Evolutionary conservation across 1,140 invertebrate species (phyloP), one percentile per base, ranked within the genome.

Genomic region (Sitodiplosis mosellana): DNA sequence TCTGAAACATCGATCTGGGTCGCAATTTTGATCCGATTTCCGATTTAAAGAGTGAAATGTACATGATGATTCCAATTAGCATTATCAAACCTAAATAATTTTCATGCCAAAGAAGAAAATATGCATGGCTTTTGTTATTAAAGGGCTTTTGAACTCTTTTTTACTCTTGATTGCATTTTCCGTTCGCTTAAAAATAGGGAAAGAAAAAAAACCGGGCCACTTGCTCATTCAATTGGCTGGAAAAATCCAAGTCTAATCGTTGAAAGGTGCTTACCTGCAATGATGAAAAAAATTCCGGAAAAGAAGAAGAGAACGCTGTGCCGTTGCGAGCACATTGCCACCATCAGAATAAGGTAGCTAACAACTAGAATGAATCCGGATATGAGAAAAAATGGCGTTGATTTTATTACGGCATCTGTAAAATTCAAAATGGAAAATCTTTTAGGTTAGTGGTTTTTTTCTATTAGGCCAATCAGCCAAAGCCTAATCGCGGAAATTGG

Each of bases 11-110:
- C 1, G 85, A 87, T 54, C 79, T 74, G 17, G 86, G 78, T 47
- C 83, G 71, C 27, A 91, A 65, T 64, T 91, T 92, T 49, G 79
- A 78, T 3, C 84, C 85, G 14, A 91, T 76, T 74, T 91, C 87
- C 0, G 86, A 78, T 66, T 91, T 91, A 57, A 92, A 83, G 46
- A 88, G 79, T 11, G 87, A 88, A 69, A 92, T 88, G 74, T 90
- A 92, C 72, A 90, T 85, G 52, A 92, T 83, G 58, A 90, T 75
- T 18, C 85, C 87, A 47, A 85, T 81, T 47, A 91, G 73, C 80
- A 90, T 87, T 46, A 88, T 69, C 34, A 92, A 68, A 59, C 87
- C 87, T 89, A 66, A 17, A 72, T 71, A 55, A 48, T 41, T 27
- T 27, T n/a, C n/a, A 10, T 27, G 27, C 27, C n/a, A n/a, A n/a